phyloP scores from a whole-genome alignment of 1,140 invertebrate species.

The Bombyx mandarina region DNA sequence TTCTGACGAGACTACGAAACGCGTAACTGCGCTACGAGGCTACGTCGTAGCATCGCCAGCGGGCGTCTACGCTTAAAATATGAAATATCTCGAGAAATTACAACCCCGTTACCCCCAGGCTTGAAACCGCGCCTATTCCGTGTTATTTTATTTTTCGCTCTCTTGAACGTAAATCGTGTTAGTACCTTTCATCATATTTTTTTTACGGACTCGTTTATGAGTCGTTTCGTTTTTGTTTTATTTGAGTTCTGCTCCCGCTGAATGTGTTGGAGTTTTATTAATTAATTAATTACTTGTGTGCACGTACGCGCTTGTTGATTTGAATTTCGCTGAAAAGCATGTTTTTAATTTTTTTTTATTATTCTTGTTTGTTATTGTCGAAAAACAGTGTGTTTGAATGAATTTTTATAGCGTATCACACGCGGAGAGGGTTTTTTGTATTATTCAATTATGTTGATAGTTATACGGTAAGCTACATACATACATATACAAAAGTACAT shows the following conservation, averaged over 20 bases:
- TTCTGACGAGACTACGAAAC: constrained; percentile 20
- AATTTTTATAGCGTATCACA: too few species aligned
- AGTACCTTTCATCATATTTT: constrained; percentile 46
- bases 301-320: constrained; percentile 6
- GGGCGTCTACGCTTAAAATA: constrained; percentile 62
- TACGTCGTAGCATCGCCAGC: constrained; percentile 47
- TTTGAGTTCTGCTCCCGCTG: constrained; percentile 29
- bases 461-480: too few species aligned
- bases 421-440: too few species aligned
- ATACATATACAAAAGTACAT: too few species aligned
- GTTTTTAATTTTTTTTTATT: too few species aligned
- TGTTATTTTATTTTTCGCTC: constrained; percentile 67
- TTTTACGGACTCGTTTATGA: constrained; percentile 38
- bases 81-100: constrained; percentile 66
- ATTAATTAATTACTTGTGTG: constrained; percentile 15
- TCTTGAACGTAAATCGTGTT: constrained; percentile 64
- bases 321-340: too few species aligned
- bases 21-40: constrained; percentile 39
- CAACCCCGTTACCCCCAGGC: constrained; percentile 43
- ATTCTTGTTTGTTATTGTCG: too few species aligned
- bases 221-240: constrained; percentile 53
- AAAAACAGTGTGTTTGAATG: too few species aligned
- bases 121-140: constrained; percentile 55
- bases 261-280: constrained; percentile 20
- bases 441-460: too few species aligned